These are phyloP conservation scores for Drosophila paulistorum DNA, from an alignment of 1,140 invertebrate genomes.

Conservation along the genomic window DNA sequence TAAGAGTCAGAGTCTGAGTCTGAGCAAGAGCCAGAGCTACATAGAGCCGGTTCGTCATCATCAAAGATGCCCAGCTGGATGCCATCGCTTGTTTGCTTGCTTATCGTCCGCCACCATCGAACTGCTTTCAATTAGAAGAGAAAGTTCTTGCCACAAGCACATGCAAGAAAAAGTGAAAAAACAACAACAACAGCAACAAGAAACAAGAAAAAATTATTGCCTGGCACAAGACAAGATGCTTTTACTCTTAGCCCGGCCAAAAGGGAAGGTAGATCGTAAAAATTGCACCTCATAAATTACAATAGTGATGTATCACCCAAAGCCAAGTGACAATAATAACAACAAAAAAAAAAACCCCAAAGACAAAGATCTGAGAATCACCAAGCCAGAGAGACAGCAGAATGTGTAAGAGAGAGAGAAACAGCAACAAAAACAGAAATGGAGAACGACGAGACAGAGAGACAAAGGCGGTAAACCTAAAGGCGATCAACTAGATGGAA, in stretches of 20 bases:
- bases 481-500: slow-evolving; percentile 26
- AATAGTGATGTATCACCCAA: slow-evolving; percentile 50
- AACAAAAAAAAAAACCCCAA: slow-evolving; percentile 8
- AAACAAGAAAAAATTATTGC: slow-evolving; percentile 53
- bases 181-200: slow-evolving; percentile 27
- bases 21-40: slow-evolving; percentile 30
- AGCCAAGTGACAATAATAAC: slow-evolving; percentile 33
- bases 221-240: slow-evolving; percentile 46
- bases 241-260: slow-evolving; percentile 41
- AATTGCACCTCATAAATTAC: slow-evolving; percentile 77
- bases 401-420: not conserved
- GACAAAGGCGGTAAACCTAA: slow-evolving; percentile 11
- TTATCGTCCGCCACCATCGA: slow-evolving; percentile 70
- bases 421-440: slow-evolving; percentile 5
- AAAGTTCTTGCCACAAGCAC: slow-evolving; percentile 77
- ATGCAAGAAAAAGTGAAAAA: slow-evolving; percentile 74
- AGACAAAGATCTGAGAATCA: slow-evolving; percentile 13
- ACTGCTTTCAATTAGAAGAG: slow-evolving; percentile 82
- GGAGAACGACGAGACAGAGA: slow-evolving; percentile 16
- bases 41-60: slow-evolving; percentile 48
- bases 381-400: not conserved
- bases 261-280: slow-evolving; percentile 43
- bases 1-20: not conserved
- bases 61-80: slow-evolving; percentile 62
- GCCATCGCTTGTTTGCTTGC: slow-evolving; percentile 12